These are phyloP conservation scores for Drosophila obscura DNA, from an alignment of 1,140 invertebrate genomes.

Conservation along the genomic window DNA sequence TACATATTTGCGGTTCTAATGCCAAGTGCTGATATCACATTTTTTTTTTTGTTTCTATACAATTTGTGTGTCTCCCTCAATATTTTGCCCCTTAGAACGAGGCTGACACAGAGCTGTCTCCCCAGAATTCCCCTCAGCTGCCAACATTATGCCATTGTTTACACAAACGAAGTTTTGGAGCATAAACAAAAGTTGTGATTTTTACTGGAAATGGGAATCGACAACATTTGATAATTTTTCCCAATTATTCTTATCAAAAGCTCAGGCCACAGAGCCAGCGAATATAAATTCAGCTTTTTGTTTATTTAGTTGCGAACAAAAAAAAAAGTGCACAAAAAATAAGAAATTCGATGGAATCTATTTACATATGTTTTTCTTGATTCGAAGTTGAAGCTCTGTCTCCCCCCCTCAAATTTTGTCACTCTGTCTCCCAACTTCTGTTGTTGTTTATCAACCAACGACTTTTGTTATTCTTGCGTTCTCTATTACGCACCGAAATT, in stretches of 20 bases:
- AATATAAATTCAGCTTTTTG: slow-evolving; percentile 2
- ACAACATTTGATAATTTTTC: slow-evolving; percentile 49
- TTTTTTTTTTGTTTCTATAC: neutral
- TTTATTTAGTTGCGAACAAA: slow-evolving; percentile 12
- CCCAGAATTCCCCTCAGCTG: slow-evolving; percentile 12
- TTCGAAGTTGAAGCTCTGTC: slow-evolving; percentile 1
- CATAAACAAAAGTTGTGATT: slow-evolving; percentile 32
- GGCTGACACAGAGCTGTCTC: slow-evolving; percentile 24
- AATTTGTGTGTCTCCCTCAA: neutral
- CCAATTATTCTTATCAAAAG: slow-evolving; percentile 37
- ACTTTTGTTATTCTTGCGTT: slow-evolving; percentile 44
- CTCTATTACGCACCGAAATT: slow-evolving; percentile 52
- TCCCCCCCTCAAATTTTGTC: too few relatives aligned
- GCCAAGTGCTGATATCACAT: slow-evolving; percentile 21
- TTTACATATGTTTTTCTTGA: slow-evolving; percentile 54
- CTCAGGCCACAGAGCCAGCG: neutral
- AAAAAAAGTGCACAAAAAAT: slow-evolving; percentile 23
- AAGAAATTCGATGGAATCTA: slow-evolving; percentile 41
- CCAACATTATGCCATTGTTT: slow-evolving; percentile 20
- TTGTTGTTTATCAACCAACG: slow-evolving; percentile 34
- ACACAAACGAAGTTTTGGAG: slow-evolving; percentile 31
- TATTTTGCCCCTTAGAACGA: neutral
- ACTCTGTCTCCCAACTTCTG: slow-evolving; percentile 1
- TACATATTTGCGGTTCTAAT: neutral
- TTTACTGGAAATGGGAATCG: slow-evolving; percentile 3